These are phyloP conservation scores for Asobara japonica DNA, from an alignment of 1,140 invertebrate species.

Conservation along the genomic window DNA sequence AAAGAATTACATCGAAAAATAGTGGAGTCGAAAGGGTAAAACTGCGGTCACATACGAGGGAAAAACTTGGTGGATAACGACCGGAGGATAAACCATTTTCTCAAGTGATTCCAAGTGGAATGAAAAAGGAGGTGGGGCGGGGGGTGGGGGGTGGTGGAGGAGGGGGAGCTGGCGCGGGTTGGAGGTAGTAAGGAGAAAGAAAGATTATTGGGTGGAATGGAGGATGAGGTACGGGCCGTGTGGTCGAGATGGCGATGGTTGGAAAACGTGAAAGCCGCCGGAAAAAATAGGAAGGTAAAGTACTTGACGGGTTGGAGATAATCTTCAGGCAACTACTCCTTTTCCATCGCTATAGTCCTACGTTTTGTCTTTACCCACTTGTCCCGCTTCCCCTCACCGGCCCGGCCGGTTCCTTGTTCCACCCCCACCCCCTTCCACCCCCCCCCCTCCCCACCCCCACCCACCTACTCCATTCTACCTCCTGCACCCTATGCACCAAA, in stretches of 20 bases:
- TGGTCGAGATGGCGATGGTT: slow-evolving; percentile 12
- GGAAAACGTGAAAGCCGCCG: slow-evolving; percentile 23
- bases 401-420: not conserved
- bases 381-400: not conserved
- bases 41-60: not conserved
- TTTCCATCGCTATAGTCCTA: not conserved
- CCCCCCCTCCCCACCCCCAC: not conserved
- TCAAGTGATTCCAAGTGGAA: slow-evolving; percentile 18
- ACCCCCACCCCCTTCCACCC: not conserved
- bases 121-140: not conserved
- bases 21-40: not conserved
- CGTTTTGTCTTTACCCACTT: slow-evolving; percentile 6
- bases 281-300: slow-evolving; percentile 36
- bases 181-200: not conserved
- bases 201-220: slow-evolving; percentile 12
- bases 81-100: slow-evolving; percentile 12
- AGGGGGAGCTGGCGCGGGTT: not conserved
- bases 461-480: not conserved
- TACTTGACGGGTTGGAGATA: slow-evolving; percentile 32
- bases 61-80: slow-evolving; percentile 18
- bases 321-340: slow-evolving; percentile 29
- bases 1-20: slow-evolving; percentile 17
- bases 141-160: not conserved
- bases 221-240: slow-evolving; percentile 14
- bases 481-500: not conserved